Base-by-base conservation (phyloP, 2,888 invertebrate species). In the Leucophenga montana region DNA sequence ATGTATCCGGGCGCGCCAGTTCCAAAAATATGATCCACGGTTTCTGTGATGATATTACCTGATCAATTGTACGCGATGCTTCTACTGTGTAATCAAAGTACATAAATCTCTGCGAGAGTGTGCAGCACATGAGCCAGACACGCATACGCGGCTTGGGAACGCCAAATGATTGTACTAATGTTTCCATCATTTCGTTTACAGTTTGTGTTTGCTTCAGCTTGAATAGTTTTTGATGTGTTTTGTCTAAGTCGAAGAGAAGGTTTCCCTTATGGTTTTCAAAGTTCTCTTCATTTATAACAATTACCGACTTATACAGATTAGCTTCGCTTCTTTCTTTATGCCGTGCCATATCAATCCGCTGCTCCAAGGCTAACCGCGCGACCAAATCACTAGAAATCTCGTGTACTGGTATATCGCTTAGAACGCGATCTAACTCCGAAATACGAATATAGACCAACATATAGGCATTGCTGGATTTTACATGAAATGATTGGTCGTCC, bases 371-470 rank as follows among this genome's bases (percentile, higher is more conserved):
- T 71, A 98, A 91, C 77, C 97, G 92, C 81, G 95, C 95, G 77
- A 94, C 94, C 76, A 98, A 91, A 90, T 96, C 94, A 81, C 92
- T 92, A 65, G 99, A 98, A 88, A 99, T 99, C 89, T 98, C 98
- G 67, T 92, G 93, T 88, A 97, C 97, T 20, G 94, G 94, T 44
- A 98, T 96, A 86, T 96, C 95, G 90, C 96, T 95, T 76, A 99
- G 90, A 31, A 98, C 96, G 77, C 94, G 94, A 80, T 93, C 92
- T 84, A 96, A 89, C 87, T 95, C 94, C 50, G 95, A 94, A 90
- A 97, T 95, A 79, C 98, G 93, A 86, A 99, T 98, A 89, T 99
- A 99, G 67, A 99, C 99, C 90, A 99, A 92, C 99, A 99, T 99
- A 91, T 99, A 99, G 18, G 99, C 99, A 88, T 98, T 99, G 83